Base-by-base conservation (phyloP, 1,140 invertebrate species). In the Hyphantria cunea region DNA sequence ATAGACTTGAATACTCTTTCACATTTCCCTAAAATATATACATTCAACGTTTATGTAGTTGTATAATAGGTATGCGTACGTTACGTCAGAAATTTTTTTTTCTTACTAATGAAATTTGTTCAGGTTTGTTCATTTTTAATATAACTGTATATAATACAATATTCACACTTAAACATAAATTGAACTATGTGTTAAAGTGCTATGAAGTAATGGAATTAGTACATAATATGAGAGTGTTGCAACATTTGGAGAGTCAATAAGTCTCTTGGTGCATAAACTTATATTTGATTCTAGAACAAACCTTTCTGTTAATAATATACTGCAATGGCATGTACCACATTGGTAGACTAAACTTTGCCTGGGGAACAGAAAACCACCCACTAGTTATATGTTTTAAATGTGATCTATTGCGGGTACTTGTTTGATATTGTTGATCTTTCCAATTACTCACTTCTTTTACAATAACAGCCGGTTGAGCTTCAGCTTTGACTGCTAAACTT, bases 381-480 rank as follows among this genome's bases (percentile, higher is more conserved):
- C n/a, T n/a, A n/a, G n/a, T n/a, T n/a, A n/a, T n/a, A n/a, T n/a
- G n/a, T n/a, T n/a, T n/a, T 59, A 77, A 72, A 39, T 72, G 37
- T 61, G 64, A 69, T 66, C 68, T 68, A 56, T 45, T 47, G 50
- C 34, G 39, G 17, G 61, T 44, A 15, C 65, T 37, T 33, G 50
- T 33, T 39, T 37, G 37, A 41, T 33, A 14, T 11, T 41, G n/a
- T 0, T 64, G 52, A n/a, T 32, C 4, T 54, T 50, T 68, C 69
- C 72, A 59, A 45, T 72, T 83, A 86, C 86, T 89, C 76, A 89
- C 84, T 83, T 89, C 84, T 74, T 86, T 84, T 6, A 82, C 73
- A 64, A 85, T 50, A 11, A 76, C 73, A 39, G 79, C 47, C 34
- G 74, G 74, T 66, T 74, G 74, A 32, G 66, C 66, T 14, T 77